A percentile compares a stretch with the other conserved stretches of the same genome.
phyloP scores from a whole-genome alignment of 2,113 vertebrate genomes.

The Lycaon pictus region DNA sequence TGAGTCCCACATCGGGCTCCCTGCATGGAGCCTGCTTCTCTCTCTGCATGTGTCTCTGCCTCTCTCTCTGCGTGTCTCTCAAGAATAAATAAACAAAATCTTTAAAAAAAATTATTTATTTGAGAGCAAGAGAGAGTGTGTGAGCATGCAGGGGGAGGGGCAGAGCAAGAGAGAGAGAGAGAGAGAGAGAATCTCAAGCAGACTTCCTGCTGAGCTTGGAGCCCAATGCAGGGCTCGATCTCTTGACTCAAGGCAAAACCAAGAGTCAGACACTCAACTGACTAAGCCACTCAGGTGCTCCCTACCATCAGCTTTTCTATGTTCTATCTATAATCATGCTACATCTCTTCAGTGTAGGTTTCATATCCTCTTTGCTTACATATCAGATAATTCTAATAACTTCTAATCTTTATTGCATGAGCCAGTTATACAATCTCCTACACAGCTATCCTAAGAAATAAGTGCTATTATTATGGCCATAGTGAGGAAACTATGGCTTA shows the following conservation, averaged over 20 bases:
- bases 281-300: neutral
- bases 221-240: neutral
- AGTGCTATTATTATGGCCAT: neutral
- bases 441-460: neutral
- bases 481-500: neutral
- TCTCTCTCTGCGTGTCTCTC: no score
- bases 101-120: neutral
- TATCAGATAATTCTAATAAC: neutral
- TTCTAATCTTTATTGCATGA: neutral
- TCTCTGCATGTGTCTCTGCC: no score
- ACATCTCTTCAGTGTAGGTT: neutral
- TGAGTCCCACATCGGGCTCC: no score
- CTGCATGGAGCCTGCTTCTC: no score
- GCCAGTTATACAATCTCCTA: neutral
- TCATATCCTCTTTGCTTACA: neutral
- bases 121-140: neutral
- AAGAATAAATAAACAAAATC: no score
- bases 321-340: neutral
- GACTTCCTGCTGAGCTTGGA: neutral
- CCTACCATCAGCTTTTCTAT: neutral
- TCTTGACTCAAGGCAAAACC: neutral
- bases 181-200: neutral
- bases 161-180: neutral
- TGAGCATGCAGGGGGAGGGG: fast-evolving
- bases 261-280: neutral